These are phyloP conservation scores for Listrodromus nycthemerus DNA, from an alignment of 2,888 invertebrate species.

Conservation along the genomic window DNA sequence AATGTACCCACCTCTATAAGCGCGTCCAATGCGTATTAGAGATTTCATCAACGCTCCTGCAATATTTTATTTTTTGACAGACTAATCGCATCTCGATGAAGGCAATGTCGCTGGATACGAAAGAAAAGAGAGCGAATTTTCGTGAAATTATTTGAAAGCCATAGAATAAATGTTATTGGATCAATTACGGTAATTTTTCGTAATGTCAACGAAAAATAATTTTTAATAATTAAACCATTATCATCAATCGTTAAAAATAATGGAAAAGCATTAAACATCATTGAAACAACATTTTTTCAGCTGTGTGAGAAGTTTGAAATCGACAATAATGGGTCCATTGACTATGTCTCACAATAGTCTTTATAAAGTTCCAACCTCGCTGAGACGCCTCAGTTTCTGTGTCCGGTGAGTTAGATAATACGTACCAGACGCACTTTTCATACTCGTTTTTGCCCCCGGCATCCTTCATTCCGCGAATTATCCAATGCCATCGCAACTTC, in stretches of 20 bases:
- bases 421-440: not conserved
- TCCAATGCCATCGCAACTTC: constrained; percentile 32
- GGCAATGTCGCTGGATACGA: constrained; percentile 35
- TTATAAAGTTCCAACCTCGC: not conserved
- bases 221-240: not conserved
- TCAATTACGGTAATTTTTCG: not conserved
- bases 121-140: constrained; percentile 46
- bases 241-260: not conserved
- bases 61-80: constrained; percentile 62
- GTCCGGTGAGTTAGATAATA: constrained; percentile 5
- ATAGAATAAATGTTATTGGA: not conserved
- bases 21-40: not conserved
- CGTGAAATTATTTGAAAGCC: not conserved
- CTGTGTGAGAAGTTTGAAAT: not conserved
- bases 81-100: constrained; percentile 58
- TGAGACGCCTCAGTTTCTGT: not conserved
- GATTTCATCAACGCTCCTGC: constrained; percentile 41
- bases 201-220: not conserved
- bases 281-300: not conserved
- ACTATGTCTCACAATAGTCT: not conserved
- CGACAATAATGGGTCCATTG: not conserved
- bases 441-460: not conserved
- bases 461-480: constrained; percentile 33
- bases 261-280: not conserved
- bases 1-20: constrained; percentile 7